Evolutionary conservation across 2,888 invertebrate genomes (phyloP).

Genomic region (Pasiphila rectangulata): DNA sequence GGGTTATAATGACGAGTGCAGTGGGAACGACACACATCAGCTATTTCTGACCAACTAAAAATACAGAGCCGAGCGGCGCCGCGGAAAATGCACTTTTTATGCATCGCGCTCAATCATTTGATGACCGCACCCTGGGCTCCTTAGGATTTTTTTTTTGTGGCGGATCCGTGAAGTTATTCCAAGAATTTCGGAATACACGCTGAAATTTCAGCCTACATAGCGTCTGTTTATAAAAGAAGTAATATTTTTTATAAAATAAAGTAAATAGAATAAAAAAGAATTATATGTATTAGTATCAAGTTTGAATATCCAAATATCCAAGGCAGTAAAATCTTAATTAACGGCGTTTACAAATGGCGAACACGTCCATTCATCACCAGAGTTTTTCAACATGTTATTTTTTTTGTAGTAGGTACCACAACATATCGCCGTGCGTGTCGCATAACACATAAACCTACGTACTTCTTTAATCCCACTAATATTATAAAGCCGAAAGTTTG

Average conservation of each 20-base stretch:
- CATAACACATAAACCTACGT: conserved; percentile 31
- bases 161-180: conserved; percentile 16
- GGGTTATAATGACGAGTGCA: conserved; percentile 47
- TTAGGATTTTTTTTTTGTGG: conserved; percentile 14
- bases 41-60: conserved; percentile 68
- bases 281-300: not conserved
- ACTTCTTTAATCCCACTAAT: conserved; percentile 24
- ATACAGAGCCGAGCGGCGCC: conserved; percentile 53
- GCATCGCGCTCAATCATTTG: conserved; percentile 57
- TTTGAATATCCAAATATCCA: conserved; percentile 9
- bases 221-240: too few species aligned
- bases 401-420: conserved; percentile 17
- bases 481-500: too few species aligned
- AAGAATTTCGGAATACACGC: not conserved
- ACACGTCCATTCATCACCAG: conserved; percentile 11
- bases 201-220: too few species aligned
- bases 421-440: conserved; percentile 28
- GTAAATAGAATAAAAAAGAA: conserved; percentile 1
- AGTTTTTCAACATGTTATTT: conserved; percentile 18
- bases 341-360: conserved; percentile 8
- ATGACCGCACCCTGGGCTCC: conserved; percentile 23
- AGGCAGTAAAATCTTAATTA: conserved; percentile 13
- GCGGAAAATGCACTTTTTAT: conserved; percentile 66
- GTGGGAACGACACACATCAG: conserved; percentile 54
- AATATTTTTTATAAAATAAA: too few species aligned